phyloP scores from a whole-genome alignment of 2,113 vertebrate genomes.

The Neotragus pygmaeus region DNA sequence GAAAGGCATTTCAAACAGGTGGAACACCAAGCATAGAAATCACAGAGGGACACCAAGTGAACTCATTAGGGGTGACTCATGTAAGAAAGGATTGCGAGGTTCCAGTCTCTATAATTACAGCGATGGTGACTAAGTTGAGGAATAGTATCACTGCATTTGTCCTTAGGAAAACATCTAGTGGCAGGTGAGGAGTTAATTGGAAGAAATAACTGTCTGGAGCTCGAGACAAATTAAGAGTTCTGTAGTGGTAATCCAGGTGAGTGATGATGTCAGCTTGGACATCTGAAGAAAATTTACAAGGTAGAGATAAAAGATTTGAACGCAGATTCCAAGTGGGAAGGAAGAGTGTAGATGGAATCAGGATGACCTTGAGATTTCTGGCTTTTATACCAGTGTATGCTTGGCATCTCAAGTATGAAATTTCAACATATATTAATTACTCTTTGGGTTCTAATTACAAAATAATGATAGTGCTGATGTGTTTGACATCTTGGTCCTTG shows the following conservation, averaged over 20 bases:
- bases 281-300: neutral
- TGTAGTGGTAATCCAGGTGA: neutral
- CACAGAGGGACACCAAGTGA: neutral
- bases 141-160: neutral
- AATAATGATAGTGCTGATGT: neutral
- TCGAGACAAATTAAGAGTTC: neutral
- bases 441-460: neutral
- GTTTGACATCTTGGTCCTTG: neutral
- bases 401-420: neutral
- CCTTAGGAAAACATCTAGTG: neutral
- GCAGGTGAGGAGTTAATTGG: neutral
- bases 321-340: neutral
- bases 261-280: neutral
- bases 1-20: neutral
- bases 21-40: neutral
- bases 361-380: neutral
- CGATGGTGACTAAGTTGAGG: neutral
- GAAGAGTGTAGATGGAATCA: neutral
- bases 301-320: neutral
- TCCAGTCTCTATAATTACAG: neutral
- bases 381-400: neutral
- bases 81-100: neutral
- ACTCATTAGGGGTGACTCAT: neutral
- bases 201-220: neutral
- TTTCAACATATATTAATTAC: neutral